Evolutionary conservation across 1,140 invertebrate species (phyloP), one percentile per base, ranked within the genome.

Genomic region (Drosophila bipectinata): DNA sequence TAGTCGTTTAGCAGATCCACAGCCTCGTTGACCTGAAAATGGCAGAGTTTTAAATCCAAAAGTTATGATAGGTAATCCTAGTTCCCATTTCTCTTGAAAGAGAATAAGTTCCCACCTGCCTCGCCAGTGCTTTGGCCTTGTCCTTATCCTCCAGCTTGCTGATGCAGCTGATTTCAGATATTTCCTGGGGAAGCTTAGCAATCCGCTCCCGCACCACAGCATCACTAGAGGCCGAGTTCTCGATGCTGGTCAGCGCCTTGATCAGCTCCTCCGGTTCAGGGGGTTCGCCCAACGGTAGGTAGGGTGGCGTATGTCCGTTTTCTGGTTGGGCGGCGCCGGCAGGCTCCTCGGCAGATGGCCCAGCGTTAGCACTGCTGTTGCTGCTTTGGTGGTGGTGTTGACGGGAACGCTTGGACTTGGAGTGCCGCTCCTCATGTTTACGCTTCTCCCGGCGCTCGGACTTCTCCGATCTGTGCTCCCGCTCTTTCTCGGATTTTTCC

Each of bases 211-310:
- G 93, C 0, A 98, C 96, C 26, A 94, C 94, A 56, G 98, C 98
- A 94, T 99, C 98, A 76, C 96, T 97, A 0, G 98, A 99, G 1
- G 98, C 97, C 73, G 97, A 97, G 79, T 96, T 97, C 93, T 99
- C 98, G 73, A 99, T 93, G 80, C 97, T 97, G 93, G 96, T 93
- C 41, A 98, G 93, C 0, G 94, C 94, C 93, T 96, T 97, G 75
- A 98, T 96, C 9, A 98, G 93, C 91, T 98, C 97, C 91, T 97
- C 96, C 1, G 97, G 96, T 90, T 98, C 97, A 24, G 97, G 97
- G 10, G 97, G 97, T 90, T 98, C 97, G n/a, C 95, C 95, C 30
- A 91, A 94, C 1, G 96, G 96, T 47, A 95, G 94, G 66, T 94
- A 94, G 2, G 96, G 96, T 75, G 96, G 97, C 30, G 97, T 92